Evolutionary conservation across 37 sponge, comb jelly and placozoan species (phyloP), one percentile per base, ranked within the genome.

Genomic region (Tethya wilhelma): DNA sequence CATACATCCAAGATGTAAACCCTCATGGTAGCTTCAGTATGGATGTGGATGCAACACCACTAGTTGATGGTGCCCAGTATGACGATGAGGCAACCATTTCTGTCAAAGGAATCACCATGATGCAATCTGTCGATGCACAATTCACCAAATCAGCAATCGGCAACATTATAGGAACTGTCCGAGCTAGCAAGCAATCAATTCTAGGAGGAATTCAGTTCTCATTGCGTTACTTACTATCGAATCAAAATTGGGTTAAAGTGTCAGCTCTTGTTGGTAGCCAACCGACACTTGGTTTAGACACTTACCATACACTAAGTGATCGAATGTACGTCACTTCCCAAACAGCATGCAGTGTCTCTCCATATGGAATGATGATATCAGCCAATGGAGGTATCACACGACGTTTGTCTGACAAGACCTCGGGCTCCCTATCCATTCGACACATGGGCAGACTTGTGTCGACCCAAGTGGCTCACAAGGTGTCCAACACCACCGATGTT

Each of bases 1-100:
- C 81, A 4, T 93, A 81, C 74, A 88, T 93, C 4, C 93, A 93
- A 63, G 68, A 85, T 30, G 64, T 56, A 6, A 80, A 88, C 39
- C 93, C 93, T 12, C 64, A 49, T 36, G 90, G 86, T 23, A 32
- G 38, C 32, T 77, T 88, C 42, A 56, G 78, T 46, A 80, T 93
- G 71, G 59, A 83, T 17, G 12, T 93, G 2, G 82, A 93, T 69
- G 93, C 86, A 0, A 71, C 81, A 8, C 62, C 38, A 1, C 56
- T 93, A 19, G 42, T 86, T n/a, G 72, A 69, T 44, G 82, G 83
- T 17, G 43, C 60, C 20, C 57, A 44, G 0, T 28, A 49, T 73
- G 59, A n/a, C 2, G 67, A 39, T 33, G 23, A 44, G 4, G 42
- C 76, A 0, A 26, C 34, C 1, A 33, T 85, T n/a, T 60, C 44